These are phyloP conservation scores for Acestrorhynchus altus DNA, from an alignment of 2,797 vertebrate species.

Conservation along the genomic window DNA sequence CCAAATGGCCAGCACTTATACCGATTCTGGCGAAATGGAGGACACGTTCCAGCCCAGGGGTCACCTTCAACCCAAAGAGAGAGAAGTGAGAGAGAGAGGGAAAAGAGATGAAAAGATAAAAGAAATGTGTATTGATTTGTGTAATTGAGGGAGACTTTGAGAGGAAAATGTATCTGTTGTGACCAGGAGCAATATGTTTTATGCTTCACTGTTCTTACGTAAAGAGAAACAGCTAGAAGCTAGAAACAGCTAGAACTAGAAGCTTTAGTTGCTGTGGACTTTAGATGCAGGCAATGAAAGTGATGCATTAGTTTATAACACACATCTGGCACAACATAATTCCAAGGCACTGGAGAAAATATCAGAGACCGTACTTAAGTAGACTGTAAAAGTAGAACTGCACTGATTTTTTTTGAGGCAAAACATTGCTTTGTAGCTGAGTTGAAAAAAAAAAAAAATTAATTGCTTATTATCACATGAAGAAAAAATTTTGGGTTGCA, in stretches of 20 bases:
- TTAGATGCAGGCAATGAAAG: not conserved
- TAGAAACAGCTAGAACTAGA: not conserved
- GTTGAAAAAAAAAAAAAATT: too few species aligned
- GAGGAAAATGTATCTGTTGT: slow-evolving; percentile 77
- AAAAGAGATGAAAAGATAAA: slow-evolving; percentile 57
- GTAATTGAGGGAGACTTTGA: slow-evolving; percentile 86
- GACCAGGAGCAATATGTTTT: slow-evolving; percentile 67
- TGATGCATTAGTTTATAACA: too few species aligned
- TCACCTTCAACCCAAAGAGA: slow-evolving; percentile 81
- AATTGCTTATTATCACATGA: too few species aligned
- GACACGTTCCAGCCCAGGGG: slow-evolving; percentile 95
- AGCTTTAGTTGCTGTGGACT: not conserved
- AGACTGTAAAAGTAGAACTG: too few species aligned
- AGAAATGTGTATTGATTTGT: slow-evolving; percentile 70
- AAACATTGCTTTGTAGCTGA: too few species aligned
- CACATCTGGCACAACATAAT: too few species aligned
- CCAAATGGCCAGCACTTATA: slow-evolving; percentile 96
- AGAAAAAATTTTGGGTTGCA: too few species aligned
- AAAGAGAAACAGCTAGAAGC: slow-evolving; percentile 29
- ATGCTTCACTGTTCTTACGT: slow-evolving; percentile 43
- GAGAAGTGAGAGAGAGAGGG: slow-evolving; percentile 7
- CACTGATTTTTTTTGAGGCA: too few species aligned
- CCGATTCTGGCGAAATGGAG: slow-evolving; percentile 94
- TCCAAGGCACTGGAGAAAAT: too few species aligned
- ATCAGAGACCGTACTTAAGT: too few species aligned